Evolutionary conservation across 2,888 invertebrate genomes (phyloP), one percentile per base, ranked within the genome.

Genomic region (Polydrusus cervinus): DNA sequence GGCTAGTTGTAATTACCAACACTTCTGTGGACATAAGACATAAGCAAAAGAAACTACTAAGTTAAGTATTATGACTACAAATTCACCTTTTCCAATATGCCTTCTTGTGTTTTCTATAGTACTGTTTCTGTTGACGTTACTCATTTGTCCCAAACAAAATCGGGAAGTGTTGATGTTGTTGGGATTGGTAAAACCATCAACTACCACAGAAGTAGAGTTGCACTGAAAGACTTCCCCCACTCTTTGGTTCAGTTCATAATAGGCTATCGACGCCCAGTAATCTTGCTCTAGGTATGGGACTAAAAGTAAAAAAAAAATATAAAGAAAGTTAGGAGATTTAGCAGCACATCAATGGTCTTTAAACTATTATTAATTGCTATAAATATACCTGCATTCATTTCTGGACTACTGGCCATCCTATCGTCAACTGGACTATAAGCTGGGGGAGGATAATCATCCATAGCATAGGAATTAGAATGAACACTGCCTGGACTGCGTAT

Each of bases 121-220:
- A 10, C 97, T 97, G 88, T 99, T 99, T 76, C 99, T 91, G 89
- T 99, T 99, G 61, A 99, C 99, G 86, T 99, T 99, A 78, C 98
- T 97, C 78, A 99, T 89, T 82, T 98, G 95, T 0, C 99, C 99
- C 47, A 99, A 91, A 84, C 98, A 99, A 88, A 99, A 99, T 65
- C 98, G 90, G 85, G 97, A 96, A 34, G 34, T 34, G 70, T 95
- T 93, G 86, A 97, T 96, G 86, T 96, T 96, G 79, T 95, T 96
- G 0, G 99, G 99, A 88, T 99, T 97, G 72, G 98, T 99, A 85
- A 98, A 99, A 10, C 99, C 99, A 87, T 99, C 99, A 0, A 99
- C 97, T 69, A 96, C 95, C 1, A 99, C 94, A 38, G 95, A 94
- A 83, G 94, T 94, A 38, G 93, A 93, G 83, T 94, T 94, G 86